phyloP scores from a whole-genome alignment of 2,113 vertebrate species.

The Ailurus styani region DNA sequence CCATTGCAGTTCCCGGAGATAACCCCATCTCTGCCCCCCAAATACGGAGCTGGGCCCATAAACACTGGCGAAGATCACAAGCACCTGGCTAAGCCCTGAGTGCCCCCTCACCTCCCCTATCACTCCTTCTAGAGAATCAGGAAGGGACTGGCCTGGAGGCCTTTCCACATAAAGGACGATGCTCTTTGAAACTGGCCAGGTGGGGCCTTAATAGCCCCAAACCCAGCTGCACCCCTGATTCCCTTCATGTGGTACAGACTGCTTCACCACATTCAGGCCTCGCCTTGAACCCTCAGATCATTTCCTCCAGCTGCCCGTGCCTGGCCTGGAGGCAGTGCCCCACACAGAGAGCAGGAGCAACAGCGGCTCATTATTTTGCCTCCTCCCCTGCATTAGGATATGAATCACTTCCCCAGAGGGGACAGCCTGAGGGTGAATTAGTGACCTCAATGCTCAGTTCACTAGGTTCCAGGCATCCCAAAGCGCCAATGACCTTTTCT shows the following conservation, averaged over 20 bases:
- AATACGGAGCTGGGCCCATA: background rate
- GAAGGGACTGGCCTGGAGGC: background rate
- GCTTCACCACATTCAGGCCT: background rate
- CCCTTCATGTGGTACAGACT: background rate
- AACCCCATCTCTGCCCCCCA: background rate
- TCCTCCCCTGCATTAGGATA: background rate
- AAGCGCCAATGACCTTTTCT: background rate
- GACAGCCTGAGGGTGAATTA: background rate
- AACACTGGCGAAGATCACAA: background rate
- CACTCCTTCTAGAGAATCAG: background rate
- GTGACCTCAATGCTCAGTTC: background rate
- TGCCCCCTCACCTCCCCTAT: background rate
- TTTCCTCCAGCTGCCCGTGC: background rate
- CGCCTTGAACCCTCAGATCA: background rate
- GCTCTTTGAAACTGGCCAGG: background rate
- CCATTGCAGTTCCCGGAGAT: background rate
- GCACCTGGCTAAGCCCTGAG: background rate
- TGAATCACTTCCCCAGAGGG: background rate
- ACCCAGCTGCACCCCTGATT: background rate
- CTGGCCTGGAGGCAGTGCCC: background rate
- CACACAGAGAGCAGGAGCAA: background rate
- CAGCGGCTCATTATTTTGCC: background rate
- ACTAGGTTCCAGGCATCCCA: constrained; percentile 44
- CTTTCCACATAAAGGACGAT: background rate
- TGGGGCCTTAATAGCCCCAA: background rate